Conservation (phyloP, 1,140 invertebrate species). For the Neodiprion lecontei region DNA sequence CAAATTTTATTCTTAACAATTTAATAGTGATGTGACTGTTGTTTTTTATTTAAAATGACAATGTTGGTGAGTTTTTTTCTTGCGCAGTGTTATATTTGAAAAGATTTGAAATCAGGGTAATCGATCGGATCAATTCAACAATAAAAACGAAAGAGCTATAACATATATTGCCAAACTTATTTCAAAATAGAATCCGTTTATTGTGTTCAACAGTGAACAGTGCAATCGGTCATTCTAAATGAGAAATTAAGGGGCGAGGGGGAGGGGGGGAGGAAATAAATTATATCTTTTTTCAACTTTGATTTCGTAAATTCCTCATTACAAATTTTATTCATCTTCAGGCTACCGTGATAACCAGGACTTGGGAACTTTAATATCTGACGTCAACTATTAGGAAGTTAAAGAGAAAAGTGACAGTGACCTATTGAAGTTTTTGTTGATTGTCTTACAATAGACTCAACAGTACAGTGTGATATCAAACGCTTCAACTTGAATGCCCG, state of each 20-base stretch:
- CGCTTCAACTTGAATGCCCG: neutral
- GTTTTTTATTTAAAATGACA: too few relatives aligned
- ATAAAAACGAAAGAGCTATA: too few relatives aligned
- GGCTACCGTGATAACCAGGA: neutral
- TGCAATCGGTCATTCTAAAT: too few relatives aligned
- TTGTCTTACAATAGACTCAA: neutral
- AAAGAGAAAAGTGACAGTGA: slow-evolving; percentile 4
- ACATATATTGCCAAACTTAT: too few relatives aligned
- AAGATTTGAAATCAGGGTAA: too few relatives aligned
- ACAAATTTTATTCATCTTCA: neutral
- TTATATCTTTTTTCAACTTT: too few relatives aligned
- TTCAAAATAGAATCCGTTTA: too few relatives aligned
- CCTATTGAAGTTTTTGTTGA: neutral
- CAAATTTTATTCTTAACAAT: neutral
- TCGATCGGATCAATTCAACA: too few relatives aligned
- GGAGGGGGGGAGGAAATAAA: too few relatives aligned
- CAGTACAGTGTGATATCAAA: neutral
- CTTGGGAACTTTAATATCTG: neutral
- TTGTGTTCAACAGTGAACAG: too few relatives aligned
- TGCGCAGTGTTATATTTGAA: neutral
- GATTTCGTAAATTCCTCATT: neutral
- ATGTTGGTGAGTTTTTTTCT: neutral
- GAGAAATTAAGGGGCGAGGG: too few relatives aligned
- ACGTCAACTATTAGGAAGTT: neutral
- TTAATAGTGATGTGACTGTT: neutral